These are phyloP conservation scores for Euwallacea fornicatus DNA, from an alignment of 1,140 invertebrate genomes.

Conservation along the genomic window DNA sequence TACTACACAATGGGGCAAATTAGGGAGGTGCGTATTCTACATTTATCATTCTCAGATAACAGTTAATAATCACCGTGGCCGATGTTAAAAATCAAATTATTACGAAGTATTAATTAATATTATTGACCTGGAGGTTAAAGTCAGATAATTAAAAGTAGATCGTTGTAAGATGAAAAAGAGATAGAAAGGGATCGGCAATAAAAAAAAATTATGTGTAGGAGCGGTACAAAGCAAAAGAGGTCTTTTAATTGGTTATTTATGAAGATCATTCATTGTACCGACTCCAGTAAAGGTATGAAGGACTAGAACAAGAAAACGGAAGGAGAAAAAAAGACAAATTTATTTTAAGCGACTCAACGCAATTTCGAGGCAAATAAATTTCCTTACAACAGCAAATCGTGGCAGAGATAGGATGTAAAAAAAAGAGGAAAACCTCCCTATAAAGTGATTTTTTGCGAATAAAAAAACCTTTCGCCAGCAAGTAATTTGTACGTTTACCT, in stretches of 20 bases:
- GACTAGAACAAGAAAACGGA: neutral
- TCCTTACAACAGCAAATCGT: neutral
- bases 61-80: too few species aligned
- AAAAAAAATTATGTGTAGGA: too few species aligned
- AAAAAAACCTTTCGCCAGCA: too few species aligned
- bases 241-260: too few species aligned
- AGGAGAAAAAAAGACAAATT: neutral
- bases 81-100: too few species aligned
- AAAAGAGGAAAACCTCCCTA: neutral
- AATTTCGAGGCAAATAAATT: slow-evolving; percentile 3
- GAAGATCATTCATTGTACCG: neutral
- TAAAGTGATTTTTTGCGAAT: too few species aligned
- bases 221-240: too few species aligned
- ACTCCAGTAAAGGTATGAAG: neutral
- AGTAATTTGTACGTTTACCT: too few species aligned
- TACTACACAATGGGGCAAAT: slow-evolving; percentile 98
- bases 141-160: too few species aligned
- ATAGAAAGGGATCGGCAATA: neutral
- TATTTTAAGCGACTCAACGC: neutral
- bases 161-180: too few species aligned
- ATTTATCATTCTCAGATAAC: neutral
- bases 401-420: neutral
- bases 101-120: too few species aligned
- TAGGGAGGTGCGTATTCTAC: slow-evolving; percentile 63
- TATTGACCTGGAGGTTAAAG: too few species aligned